phyloP scores from a whole-genome alignment of 2,797 vertebrate genomes.

The Philypnodon macrostomus region DNA sequence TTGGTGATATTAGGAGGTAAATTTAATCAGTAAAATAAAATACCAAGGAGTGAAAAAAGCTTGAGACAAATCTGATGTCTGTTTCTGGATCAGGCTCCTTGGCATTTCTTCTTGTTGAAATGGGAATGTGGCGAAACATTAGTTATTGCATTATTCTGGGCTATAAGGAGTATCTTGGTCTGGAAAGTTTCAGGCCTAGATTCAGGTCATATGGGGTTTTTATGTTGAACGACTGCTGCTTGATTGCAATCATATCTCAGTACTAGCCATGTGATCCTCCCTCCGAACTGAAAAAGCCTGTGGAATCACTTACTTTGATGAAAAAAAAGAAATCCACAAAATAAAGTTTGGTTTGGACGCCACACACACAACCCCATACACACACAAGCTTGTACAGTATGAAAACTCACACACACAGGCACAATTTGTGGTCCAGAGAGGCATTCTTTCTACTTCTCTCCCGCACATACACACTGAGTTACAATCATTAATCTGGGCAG shows the following conservation, averaged over 20 bases:
- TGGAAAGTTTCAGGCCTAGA: neutral
- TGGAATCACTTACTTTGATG: slow-evolving; percentile 72
- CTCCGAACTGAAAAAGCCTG: slow-evolving; percentile 55
- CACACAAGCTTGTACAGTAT: slow-evolving; percentile 44
- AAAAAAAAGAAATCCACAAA: slow-evolving; percentile 71
- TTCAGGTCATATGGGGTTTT: slow-evolving; percentile 33
- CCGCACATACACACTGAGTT: slow-evolving; percentile 57
- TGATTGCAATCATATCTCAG: slow-evolving; percentile 56
- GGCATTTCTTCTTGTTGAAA: neutral
- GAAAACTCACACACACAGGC: slow-evolving; percentile 67
- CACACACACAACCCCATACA: slow-evolving; percentile 43
- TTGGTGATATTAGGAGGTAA: too few species aligned
- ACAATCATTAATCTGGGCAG: slow-evolving; percentile 86
- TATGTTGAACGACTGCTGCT: slow-evolving; percentile 43
- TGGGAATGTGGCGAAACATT: neutral
- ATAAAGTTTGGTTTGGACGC: slow-evolving; percentile 79
- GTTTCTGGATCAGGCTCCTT: neutral
- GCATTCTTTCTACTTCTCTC: slow-evolving; percentile 59
- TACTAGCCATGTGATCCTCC: slow-evolving; percentile 48
- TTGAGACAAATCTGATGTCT: too few species aligned
- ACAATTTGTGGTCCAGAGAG: slow-evolving; percentile 71
- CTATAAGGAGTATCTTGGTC: neutral
- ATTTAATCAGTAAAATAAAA: too few species aligned
- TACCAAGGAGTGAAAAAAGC: too few species aligned
- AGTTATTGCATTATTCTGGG: neutral